Evolutionary conservation across 2,888 invertebrate genomes (phyloP).

Genomic region (Chalcis sispes): DNA sequence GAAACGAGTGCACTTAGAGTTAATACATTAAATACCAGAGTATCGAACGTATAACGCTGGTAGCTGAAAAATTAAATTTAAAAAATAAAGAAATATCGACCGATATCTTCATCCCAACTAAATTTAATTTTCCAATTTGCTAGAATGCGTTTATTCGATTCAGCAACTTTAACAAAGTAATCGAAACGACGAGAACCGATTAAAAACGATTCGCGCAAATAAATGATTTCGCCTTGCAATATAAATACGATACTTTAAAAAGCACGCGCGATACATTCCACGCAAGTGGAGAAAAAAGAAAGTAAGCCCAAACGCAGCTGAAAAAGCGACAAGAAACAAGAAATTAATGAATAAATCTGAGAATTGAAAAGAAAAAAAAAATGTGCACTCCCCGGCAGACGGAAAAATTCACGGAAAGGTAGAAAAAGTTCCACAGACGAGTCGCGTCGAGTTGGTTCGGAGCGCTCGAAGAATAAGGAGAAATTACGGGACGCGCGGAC

Average conservation of each 20-base stretch:
- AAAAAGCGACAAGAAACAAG: slow-evolving; percentile 9
- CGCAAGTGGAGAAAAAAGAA: neutral
- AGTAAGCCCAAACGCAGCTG: neutral
- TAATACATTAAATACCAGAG: too few relatives aligned
- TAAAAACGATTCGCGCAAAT: slow-evolving; percentile 11
- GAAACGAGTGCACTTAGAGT: too few relatives aligned
- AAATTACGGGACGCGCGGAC: slow-evolving; percentile 1
- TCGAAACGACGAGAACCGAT: neutral
- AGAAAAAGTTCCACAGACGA: slow-evolving; percentile 19
- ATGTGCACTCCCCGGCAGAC: neutral
- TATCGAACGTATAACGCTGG: too few relatives aligned
- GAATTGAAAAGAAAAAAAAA: neutral
- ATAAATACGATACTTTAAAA: slow-evolving; percentile 21
- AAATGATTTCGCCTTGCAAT: slow-evolving; percentile 18
- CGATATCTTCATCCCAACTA: neutral
- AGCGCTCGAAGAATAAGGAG: neutral
- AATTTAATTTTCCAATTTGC: neutral
- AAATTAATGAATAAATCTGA: slow-evolving; percentile 46
- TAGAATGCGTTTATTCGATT: too few relatives aligned
- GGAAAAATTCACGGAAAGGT: slow-evolving; percentile 4
- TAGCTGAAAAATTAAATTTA: too few relatives aligned
- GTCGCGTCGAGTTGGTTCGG: too few relatives aligned
- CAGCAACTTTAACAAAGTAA: neutral
- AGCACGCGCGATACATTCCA: neutral
- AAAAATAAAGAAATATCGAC: neutral